Evolutionary conservation across 2,113 vertebrate species (phyloP).

Genomic region (Mystacornis crossleyi): DNA sequence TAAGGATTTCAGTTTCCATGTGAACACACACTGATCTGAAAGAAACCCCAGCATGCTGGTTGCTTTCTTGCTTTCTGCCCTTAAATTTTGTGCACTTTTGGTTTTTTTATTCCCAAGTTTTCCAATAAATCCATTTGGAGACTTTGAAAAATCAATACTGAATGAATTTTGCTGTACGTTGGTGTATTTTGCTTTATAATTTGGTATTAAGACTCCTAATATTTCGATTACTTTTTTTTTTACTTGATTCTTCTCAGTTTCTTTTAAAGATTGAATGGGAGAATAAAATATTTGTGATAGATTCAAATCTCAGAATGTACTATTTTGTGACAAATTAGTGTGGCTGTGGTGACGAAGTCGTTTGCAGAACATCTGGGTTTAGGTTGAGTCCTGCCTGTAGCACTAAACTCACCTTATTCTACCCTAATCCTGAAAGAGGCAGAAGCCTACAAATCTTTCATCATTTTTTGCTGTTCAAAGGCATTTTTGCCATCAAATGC

Average conservation of each 20-base stretch:
- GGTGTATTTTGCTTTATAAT: not conserved
- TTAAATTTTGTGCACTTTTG: not conserved
- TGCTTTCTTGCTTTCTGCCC: not conserved
- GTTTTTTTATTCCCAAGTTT: not conserved
- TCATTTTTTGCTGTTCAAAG: not conserved
- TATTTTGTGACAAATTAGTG: not conserved
- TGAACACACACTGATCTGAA: not conserved
- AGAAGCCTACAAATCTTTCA: slow-evolving; percentile 55
- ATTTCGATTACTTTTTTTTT: not conserved
- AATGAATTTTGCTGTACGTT: not conserved
- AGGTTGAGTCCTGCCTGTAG: not conserved
- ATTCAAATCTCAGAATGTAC: not conserved
- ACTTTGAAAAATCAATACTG: not conserved
- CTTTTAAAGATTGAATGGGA: not conserved
- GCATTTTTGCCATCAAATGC: slow-evolving; percentile 10
- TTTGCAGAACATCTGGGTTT: not conserved
- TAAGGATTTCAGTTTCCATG: not conserved
- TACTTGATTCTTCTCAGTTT: not conserved
- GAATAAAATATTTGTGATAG: not conserved
- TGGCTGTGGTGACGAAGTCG: accelerated
- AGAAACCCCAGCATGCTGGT: accelerated
- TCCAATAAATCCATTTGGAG: not conserved
- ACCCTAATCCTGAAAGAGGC: slow-evolving; percentile 62
- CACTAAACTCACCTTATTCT: not conserved
- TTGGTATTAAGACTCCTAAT: not conserved